These are phyloP conservation scores for Tupaia chinensis DNA, from an alignment of 2,113 vertebrate genomes.

Conservation along the genomic window DNA sequence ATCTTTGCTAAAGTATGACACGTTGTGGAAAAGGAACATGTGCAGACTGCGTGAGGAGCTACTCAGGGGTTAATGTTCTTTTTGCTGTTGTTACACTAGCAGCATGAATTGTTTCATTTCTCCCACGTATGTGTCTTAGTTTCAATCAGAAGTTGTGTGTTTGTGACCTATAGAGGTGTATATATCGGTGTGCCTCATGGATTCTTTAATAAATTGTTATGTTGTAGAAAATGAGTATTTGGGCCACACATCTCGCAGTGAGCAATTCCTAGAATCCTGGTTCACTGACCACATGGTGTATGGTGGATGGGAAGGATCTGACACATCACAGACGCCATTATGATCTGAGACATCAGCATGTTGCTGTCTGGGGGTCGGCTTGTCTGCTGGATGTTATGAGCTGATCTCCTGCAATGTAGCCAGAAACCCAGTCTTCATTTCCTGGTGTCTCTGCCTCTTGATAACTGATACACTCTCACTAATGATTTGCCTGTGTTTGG, in stretches of 20 bases:
- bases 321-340: accelerated
- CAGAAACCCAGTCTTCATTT: accelerated
- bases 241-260: neutral
- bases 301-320: neutral
- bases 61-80: neutral
- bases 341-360: accelerated
- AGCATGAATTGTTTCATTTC: neutral
- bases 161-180: neutral
- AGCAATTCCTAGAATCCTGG: neutral
- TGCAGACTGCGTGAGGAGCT: neutral
- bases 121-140: neutral
- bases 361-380: no score
- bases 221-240: neutral
- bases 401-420: accelerated
- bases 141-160: neutral
- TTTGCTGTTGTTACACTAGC: neutral
- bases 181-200: neutral
- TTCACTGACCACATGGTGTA: neutral
- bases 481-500: accelerated
- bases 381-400: neutral
- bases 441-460: neutral
- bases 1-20: slow-evolving; percentile 48
- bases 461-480: neutral
- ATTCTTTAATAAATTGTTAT: neutral
- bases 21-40: neutral